These are phyloP conservation scores for Benitochromis conjunctus DNA, from an alignment of 2,113 vertebrate species.

Conservation along the genomic window DNA sequence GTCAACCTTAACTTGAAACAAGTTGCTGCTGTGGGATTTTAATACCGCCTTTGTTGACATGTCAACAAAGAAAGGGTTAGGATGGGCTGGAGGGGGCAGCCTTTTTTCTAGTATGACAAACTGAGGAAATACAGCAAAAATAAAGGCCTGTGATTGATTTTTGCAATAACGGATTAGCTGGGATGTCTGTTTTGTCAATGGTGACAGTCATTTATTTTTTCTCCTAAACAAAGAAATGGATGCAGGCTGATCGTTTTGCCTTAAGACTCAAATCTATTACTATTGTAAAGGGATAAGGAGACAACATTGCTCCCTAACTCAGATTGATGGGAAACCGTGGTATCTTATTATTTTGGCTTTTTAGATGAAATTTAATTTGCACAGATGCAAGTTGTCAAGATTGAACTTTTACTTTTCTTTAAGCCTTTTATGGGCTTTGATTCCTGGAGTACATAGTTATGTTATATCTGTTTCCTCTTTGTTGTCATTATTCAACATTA, in stretches of 20 bases:
- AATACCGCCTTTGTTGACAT: neutral
- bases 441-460: neutral
- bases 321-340: constrained; percentile 18
- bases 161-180: constrained; percentile 26
- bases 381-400: neutral
- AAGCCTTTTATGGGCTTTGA: neutral
- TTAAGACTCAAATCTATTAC: constrained; percentile 43
- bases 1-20: constrained; percentile 30
- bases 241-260: constrained; percentile 21
- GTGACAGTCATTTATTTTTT: neutral
- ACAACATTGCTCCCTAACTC: constrained; percentile 4
- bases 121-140: neutral
- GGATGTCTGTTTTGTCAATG: constrained; percentile 8
- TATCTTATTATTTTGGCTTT: neutral
- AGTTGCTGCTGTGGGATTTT: constrained; percentile 26
- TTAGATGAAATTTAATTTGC: neutral
- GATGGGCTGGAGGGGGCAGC: neutral
- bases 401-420: neutral
- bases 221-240: constrained; percentile 32
- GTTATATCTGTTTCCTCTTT: neutral
- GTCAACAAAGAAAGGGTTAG: neutral
- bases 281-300: constrained; percentile 33
- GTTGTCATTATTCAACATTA: neutral
- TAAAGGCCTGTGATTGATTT: constrained; percentile 34
- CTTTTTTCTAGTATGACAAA: constrained; percentile 1